Conservation (phyloP, 2,888 invertebrate species). For the Sipha maydis region DNA sequence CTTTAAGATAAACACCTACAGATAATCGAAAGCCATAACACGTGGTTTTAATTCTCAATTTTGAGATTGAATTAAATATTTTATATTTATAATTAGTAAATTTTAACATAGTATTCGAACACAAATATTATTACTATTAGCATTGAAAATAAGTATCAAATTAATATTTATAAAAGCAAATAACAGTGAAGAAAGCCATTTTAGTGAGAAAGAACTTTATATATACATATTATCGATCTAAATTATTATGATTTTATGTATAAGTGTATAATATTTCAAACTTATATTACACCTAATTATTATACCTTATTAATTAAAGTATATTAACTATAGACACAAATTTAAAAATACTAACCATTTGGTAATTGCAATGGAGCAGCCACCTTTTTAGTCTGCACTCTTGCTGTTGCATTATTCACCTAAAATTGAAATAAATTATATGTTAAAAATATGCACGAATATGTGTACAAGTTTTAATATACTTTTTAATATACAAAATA, state of each 20-base stretch:
- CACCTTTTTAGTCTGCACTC: conserved; percentile 98
- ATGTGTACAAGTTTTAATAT: conserved; percentile 20
- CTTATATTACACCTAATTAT: too few species aligned
- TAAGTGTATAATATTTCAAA: conserved; percentile 11
- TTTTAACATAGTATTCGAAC: neutral
- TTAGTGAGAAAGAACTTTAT: conserved; percentile 29
- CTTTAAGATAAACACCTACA: conserved; percentile 53
- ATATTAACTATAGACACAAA: conserved; percentile 27
- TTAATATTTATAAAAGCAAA: conserved; percentile 56
- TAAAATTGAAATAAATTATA: conserved; percentile 67
- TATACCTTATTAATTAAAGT: conserved; percentile 1
- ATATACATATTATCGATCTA: conserved; percentile 35
- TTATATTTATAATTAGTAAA: conserved; percentile 9
- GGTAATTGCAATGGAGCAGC: conserved; percentile 71
- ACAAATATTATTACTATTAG: conserved; percentile 38
- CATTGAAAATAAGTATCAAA: conserved; percentile 44
- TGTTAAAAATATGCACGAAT: conserved; percentile 29
- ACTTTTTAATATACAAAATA: neutral
- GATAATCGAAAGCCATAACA: conserved; percentile 46
- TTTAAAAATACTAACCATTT: conserved; percentile 77
- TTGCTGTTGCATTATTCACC: conserved; percentile 99
- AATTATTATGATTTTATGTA: conserved; percentile 39
- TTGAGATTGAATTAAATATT: conserved; percentile 6
- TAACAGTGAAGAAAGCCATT: conserved; percentile 51
- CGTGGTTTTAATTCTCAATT: neutral